These are phyloP conservation scores for Acomys russatus DNA, from an alignment of 2,797 vertebrate genomes.

Conservation along the genomic window DNA sequence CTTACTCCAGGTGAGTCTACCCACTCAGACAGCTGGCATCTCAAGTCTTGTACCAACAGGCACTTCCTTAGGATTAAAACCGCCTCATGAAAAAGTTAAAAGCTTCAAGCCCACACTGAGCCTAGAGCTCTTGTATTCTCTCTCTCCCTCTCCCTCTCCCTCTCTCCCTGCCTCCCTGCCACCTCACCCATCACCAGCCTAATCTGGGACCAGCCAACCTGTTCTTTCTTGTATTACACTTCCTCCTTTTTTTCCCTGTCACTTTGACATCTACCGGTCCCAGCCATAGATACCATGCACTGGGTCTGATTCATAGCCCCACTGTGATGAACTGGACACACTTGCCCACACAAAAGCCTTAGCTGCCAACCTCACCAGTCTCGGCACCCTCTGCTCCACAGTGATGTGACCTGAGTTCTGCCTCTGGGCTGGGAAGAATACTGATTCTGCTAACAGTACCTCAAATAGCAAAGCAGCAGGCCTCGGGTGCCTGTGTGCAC, in stretches of 20 bases:
- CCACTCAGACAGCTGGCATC: not conserved
- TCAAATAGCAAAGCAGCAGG: not conserved
- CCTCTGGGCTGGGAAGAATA: not conserved
- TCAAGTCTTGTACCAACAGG: not conserved
- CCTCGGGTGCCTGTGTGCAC: not conserved
- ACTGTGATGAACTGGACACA: fast-evolving
- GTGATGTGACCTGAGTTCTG: not conserved
- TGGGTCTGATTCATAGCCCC: not conserved
- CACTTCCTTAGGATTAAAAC: not conserved
- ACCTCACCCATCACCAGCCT: not conserved
- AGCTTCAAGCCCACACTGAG: not conserved
- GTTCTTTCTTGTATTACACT: not conserved
- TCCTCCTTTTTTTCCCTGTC: not conserved
- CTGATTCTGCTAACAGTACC: not conserved
- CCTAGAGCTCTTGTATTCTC: too few relatives aligned
- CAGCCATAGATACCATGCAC: not conserved
- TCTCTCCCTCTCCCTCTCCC: not conserved
- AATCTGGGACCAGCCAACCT: not conserved
- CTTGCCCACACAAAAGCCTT: not conserved
- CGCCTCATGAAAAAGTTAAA: not conserved
- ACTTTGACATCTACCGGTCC: not conserved
- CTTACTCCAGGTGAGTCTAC: not conserved
- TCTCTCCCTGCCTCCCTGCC: too few relatives aligned
- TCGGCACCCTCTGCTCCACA: not conserved
- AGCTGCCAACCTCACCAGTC: not conserved